phyloP scores from a whole-genome alignment of 2,888 invertebrate species.

The Branchipolynoe longqiensis region DNA sequence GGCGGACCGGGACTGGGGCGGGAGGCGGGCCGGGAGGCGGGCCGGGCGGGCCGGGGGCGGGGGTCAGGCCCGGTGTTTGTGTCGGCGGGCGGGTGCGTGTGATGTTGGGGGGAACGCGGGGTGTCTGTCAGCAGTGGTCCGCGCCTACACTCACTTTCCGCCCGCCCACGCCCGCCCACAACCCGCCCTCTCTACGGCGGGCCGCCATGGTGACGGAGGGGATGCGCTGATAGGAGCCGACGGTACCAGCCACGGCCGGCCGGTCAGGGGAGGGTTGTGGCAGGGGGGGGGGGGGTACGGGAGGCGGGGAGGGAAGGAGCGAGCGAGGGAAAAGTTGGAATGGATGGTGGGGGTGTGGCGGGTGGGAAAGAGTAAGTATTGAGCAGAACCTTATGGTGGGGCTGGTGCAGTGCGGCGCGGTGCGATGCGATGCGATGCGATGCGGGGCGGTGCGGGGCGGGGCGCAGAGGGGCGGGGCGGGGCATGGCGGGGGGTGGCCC shows the following conservation, averaged over 20 bases:
- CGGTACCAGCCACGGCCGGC: slow-evolving; percentile 14
- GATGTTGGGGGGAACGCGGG: neutral
- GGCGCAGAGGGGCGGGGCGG: too few relatives aligned
- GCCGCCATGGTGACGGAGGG: slow-evolving; percentile 1
- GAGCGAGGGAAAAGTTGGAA: too few relatives aligned
- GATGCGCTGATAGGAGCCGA: neutral
- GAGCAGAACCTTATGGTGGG: slow-evolving; percentile 43
- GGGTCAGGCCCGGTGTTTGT: too few relatives aligned
- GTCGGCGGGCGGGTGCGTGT: neutral
- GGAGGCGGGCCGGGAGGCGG: too few relatives aligned
- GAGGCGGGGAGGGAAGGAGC: neutral
- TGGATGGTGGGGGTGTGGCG: neutral
- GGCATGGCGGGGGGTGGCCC: too few relatives aligned
- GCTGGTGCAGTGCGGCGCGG: too few relatives aligned
- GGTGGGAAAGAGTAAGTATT: neutral
- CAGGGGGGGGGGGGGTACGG: neutral
- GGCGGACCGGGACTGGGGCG: too few relatives aligned
- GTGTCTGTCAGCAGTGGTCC: neutral
- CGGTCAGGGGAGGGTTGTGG: neutral
- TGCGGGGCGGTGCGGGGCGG: too few relatives aligned
- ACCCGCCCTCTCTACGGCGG: neutral
- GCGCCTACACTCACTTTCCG: neutral
- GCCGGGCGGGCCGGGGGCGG: too few relatives aligned
- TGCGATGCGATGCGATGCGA: too few relatives aligned
- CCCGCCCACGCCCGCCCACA: neutral